phyloP scores from a whole-genome alignment of 2,797 vertebrate species.

The Micrastur ruficollis region DNA sequence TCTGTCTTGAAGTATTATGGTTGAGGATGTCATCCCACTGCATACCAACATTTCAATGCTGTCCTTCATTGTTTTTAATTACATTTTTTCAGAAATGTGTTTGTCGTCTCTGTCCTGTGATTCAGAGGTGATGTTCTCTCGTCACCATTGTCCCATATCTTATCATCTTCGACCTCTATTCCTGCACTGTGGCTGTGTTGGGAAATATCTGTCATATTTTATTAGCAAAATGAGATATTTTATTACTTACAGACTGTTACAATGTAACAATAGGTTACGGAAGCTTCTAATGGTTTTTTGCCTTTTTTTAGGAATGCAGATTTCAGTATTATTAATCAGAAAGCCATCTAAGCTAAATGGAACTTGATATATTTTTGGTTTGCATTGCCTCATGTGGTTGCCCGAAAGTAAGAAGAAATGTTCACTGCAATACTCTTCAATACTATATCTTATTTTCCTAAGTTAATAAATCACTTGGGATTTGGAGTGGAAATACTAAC shows the following conservation, averaged over 20 bases:
- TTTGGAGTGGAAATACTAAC: neutral
- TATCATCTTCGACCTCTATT: neutral
- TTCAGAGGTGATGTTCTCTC: neutral
- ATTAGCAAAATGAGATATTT: neutral
- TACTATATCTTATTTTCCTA: neutral
- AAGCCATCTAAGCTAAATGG: neutral
- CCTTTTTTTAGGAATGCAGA: neutral
- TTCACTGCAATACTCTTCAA: neutral
- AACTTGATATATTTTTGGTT: neutral
- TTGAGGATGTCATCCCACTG: neutral
- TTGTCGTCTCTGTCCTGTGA: neutral
- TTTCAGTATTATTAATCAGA: neutral
- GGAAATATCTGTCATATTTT: neutral
- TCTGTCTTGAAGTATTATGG: neutral
- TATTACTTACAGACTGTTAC: neutral
- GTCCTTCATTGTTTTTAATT: neutral
- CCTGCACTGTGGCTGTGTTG: neutral
- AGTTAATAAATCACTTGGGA: neutral
- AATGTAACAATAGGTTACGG: neutral
- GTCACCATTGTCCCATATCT: accelerated
- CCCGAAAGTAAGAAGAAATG: neutral
- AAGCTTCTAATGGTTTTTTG: neutral
- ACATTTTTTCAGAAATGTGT: neutral
- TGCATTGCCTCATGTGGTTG: neutral
- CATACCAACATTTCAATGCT: neutral